Evolutionary conservation across 2,113 vertebrate species (phyloP).

Genomic region (Solenodon paradoxus): DNA sequence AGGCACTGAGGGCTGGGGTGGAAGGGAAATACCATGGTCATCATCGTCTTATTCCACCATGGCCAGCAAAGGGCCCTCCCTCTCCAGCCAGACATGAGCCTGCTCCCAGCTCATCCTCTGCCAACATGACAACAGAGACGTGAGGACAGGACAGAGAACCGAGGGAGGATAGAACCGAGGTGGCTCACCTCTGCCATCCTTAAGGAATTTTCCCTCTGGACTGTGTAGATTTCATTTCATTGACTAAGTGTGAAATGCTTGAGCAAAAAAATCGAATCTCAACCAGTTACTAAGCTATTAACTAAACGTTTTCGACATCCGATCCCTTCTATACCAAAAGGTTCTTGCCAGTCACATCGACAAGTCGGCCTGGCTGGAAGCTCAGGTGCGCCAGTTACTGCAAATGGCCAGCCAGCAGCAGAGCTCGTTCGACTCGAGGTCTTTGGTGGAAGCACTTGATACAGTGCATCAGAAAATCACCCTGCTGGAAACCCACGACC

Average conservation of each 20-base stretch:
- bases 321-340: conserved; percentile 73
- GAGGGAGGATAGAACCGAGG: neutral
- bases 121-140: neutral
- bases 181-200: neutral
- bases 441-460: conserved; percentile 82
- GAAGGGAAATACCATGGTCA: neutral
- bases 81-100: too few species aligned
- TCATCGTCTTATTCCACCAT: too few species aligned
- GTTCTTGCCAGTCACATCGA: conserved; percentile 83
- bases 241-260: conserved; percentile 2
- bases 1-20: neutral
- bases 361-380: conserved; percentile 84
- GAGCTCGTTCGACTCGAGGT: conserved; percentile 76
- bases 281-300: neutral
- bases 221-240: neutral
- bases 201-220: neutral
- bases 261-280: neutral
- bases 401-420: conserved; percentile 83
- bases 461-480: conserved; percentile 83
- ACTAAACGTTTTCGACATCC: neutral
- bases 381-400: conserved; percentile 82
- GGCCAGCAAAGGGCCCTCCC: too few species aligned
- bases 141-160: neutral
- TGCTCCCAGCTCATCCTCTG: neutral
- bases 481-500: conserved; percentile 81